Evolutionary conservation across 2,888 invertebrate genomes (phyloP).

Genomic region (Ommatoiulus sabulosus): DNA sequence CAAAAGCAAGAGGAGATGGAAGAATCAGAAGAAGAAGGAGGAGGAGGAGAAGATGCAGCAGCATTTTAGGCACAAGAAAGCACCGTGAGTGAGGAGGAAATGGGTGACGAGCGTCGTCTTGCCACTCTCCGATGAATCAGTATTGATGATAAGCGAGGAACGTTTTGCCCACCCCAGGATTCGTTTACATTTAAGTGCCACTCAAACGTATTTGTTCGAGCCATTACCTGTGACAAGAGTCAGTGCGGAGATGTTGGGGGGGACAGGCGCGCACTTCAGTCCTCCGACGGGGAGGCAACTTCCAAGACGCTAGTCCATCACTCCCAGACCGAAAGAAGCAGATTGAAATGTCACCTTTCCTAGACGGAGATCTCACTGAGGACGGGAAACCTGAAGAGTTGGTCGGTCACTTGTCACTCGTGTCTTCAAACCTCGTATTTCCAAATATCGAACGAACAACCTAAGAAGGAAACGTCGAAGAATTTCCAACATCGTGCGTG

Average conservation of each 20-base stretch:
- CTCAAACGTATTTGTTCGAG: conserved; percentile 40
- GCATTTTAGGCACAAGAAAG: background rate
- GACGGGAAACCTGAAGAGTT: background rate
- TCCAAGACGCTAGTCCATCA: background rate
- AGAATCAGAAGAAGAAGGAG: background rate
- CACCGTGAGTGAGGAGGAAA: background rate
- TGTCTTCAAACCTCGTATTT: background rate
- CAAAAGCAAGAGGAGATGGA: background rate
- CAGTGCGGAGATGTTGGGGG: conserved; percentile 26
- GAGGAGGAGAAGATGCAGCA: background rate
- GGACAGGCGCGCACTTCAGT: background rate
- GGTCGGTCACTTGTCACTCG: background rate
- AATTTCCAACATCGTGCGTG: background rate
- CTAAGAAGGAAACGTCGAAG: background rate
- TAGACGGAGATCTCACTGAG: background rate
- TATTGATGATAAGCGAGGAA: conserved; percentile 21
- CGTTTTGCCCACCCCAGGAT: conserved; percentile 36
- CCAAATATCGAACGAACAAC: background rate
- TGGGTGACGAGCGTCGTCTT: background rate
- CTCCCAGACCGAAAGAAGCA: background rate
- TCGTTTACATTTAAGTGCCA: conserved; percentile 43
- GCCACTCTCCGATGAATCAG: conserved; percentile 36
- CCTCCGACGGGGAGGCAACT: background rate
- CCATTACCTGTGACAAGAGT: conserved; percentile 43
- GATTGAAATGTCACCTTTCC: background rate